These are phyloP conservation scores for Hyposoter dolosus DNA, from an alignment of 2,888 invertebrate genomes.

Conservation along the genomic window DNA sequence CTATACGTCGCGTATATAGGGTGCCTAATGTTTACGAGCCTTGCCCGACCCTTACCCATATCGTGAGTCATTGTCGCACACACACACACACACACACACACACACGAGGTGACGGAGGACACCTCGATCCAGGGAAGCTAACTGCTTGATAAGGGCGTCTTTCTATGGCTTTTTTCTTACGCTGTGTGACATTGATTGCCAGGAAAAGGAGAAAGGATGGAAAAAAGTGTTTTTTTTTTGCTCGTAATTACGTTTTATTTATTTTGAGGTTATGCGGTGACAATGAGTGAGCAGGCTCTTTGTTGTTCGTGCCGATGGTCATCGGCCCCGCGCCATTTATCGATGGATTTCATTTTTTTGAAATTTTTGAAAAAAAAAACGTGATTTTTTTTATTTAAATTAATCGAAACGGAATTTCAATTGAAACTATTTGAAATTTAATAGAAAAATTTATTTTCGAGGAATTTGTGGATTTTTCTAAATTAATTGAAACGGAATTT, in stretches of 20 bases:
- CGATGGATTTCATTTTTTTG: too few species aligned
- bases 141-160: constrained; percentile 27
- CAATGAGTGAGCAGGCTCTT: not conserved
- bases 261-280: not conserved
- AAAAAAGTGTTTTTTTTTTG: not conserved
- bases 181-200: constrained; percentile 24
- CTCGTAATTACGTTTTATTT: not conserved
- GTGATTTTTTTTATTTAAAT: too few species aligned
- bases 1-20: not conserved
- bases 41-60: constrained; percentile 54
- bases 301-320: not conserved
- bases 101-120: not conserved
- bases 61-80: constrained; percentile 59
- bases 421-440: too few species aligned
- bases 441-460: too few species aligned
- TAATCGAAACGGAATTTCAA: too few species aligned
- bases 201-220: not conserved
- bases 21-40: constrained; percentile 58
- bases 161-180: not conserved
- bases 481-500: too few species aligned
- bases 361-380: too few species aligned
- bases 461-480: too few species aligned
- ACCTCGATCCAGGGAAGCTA: constrained; percentile 1
- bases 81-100: not conserved
- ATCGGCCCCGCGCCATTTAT: not conserved